Percentiles rank a stretch among this genome's conserved stretches.
phyloP scores from a whole-genome alignment of 2,113 vertebrate species.

The Indicator indicator region DNA sequence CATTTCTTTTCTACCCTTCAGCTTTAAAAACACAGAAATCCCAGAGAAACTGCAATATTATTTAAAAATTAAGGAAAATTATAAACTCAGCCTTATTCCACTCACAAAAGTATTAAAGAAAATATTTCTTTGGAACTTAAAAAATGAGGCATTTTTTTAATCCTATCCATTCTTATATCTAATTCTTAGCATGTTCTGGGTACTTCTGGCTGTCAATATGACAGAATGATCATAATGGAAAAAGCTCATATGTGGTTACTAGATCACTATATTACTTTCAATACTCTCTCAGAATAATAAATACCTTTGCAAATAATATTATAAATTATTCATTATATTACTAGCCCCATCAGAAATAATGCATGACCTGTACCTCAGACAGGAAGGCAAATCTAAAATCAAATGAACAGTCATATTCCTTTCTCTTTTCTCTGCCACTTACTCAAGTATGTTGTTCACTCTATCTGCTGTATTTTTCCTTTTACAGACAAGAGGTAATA shows the following conservation, averaged over 20 bases:
- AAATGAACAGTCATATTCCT: neutral
- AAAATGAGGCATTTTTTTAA: neutral
- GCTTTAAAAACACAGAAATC: neutral
- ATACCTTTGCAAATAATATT: neutral
- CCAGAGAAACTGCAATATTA: neutral
- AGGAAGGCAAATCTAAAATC: neutral
- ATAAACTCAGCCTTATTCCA: neutral
- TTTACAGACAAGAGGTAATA: neutral
- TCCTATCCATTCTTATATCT: neutral
- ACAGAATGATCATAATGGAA: accelerated
- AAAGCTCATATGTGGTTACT: neutral
- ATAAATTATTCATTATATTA: neutral
- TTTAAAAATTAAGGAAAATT: neutral
- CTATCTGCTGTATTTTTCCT: neutral
- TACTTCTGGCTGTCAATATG: neutral
- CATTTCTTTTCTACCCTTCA: neutral
- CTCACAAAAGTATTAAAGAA: neutral
- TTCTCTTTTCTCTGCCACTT: neutral
- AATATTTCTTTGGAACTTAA: neutral
- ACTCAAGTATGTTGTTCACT: neutral
- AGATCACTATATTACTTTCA: neutral
- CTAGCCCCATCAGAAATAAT: neutral
- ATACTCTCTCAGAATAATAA: neutral
- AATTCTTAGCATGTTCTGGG: neutral
- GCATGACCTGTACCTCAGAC: neutral